Conservation (phyloP, 2,888 invertebrate genomes). For the Trachelus troglodyta region DNA sequence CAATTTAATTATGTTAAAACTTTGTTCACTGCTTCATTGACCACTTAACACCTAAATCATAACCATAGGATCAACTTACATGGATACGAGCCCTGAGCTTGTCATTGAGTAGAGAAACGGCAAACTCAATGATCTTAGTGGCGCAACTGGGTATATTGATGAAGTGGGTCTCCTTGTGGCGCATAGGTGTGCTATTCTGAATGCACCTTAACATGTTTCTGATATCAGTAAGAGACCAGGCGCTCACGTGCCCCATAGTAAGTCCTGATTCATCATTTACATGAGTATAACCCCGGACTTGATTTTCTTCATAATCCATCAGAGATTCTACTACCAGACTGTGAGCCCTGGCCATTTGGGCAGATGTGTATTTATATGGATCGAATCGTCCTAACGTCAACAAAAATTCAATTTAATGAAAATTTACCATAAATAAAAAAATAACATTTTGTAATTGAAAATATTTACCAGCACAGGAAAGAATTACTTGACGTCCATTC, state of each 20-base stretch:
- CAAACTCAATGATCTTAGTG: conserved; percentile 85
- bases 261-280: conserved; percentile 86
- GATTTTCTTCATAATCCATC: conserved; percentile 86
- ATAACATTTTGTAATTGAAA: background rate
- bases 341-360: conserved; percentile 87
- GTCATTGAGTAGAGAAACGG: conserved; percentile 83
- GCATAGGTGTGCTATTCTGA: conserved; percentile 90
- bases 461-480: conserved; percentile 79
- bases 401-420: background rate
- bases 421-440: background rate
- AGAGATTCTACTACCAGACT: conserved; percentile 86
- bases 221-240: conserved; percentile 85
- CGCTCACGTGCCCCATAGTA: conserved; percentile 84
- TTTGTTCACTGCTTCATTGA: background rate
- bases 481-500: conserved; percentile 80
- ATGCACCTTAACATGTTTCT: conserved; percentile 82
- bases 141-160: conserved; percentile 86
- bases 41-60: background rate
- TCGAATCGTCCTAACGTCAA: conserved; percentile 74
- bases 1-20: background rate
- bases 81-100: conserved; percentile 85
- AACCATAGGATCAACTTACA: conserved; percentile 69
- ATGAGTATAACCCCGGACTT: conserved; percentile 86
- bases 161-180: conserved; percentile 90
- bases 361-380: conserved; percentile 80